Evolutionary conservation across 2,888 invertebrate genomes (phyloP), one percentile per base, ranked within the genome.

Genomic region (Cryptops parisi): DNA sequence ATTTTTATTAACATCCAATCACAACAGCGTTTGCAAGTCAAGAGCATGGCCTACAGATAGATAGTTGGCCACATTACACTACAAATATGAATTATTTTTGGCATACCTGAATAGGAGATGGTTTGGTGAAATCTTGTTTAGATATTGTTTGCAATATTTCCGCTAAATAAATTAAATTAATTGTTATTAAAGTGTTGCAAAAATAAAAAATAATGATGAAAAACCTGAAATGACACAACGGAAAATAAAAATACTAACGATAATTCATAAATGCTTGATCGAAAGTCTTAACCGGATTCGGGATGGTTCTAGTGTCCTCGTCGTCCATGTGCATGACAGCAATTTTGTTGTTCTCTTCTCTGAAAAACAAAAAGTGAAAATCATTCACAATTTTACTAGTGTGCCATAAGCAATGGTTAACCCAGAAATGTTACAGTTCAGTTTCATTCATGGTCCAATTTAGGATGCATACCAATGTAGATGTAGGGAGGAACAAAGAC

Each of bases 221-320:
- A n/a, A n/a, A n/a, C n/a, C n/a, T n/a, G n/a, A 22, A 3, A 22
- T 3, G 21, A 48, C 17, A 21, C 17, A 3, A 2, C 3, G 2
- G 40, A 51, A 43, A 23, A 24, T 27, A 43, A 26, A 12, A 38
- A 38, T 33, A 62, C 66, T 64, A 61, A 70, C 69, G 90, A 68
- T 84, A 90, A 52, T 79, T 68, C 57, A 76, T 71, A 64, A 86
- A 89, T 47, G 84, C 84, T 62, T 93, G 85, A 60, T 85, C 80
- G 70, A 94, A 94, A 38, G 78, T 81, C 60, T 72, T 63, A 0
- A 86, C 78, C 15, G 88, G 88, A 65, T 88, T 88, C 0, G 84
- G 85, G 58, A 87, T 70, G n/a, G 59, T 58, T 19, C 61, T 57
- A 3, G 55, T 54, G 4, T 63, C 59, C n/a, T 62, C 60, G 17